Evolutionary conservation across 2,888 invertebrate species (phyloP).

Genomic region (Lepidocyrtoides sp.): DNA sequence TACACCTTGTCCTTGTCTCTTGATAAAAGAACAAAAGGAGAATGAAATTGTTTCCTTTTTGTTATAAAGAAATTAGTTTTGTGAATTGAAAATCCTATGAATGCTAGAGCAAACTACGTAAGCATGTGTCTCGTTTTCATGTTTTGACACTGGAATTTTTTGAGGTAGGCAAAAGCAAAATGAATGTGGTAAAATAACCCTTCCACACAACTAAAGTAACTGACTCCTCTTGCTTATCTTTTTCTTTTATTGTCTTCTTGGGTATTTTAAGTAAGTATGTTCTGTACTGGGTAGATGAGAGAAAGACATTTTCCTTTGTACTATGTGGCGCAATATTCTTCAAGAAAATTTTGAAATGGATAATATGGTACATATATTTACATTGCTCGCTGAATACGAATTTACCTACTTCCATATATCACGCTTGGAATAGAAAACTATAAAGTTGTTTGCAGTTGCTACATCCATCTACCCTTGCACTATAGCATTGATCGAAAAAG

Average conservation of each 20-base stretch:
- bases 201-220: background rate
- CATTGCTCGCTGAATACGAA: too few species aligned
- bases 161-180: background rate
- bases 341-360: background rate
- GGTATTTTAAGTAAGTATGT: background rate
- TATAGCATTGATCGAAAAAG: too few species aligned
- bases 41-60: slow-evolving; percentile 23
- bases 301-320: background rate
- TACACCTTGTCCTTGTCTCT: too few species aligned
- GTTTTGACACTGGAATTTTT: background rate
- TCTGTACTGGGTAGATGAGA: background rate
- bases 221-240: slow-evolving; percentile 1
- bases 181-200: background rate
- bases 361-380: background rate
- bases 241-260: background rate
- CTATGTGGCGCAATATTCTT: background rate
- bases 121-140: background rate
- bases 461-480: too few species aligned
- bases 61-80: background rate
- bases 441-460: too few species aligned
- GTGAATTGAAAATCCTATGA: background rate
- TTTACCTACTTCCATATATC: too few species aligned
- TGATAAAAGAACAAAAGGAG: too few species aligned
- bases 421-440: too few species aligned
- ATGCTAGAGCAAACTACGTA: background rate